Evolutionary conservation across 1,140 invertebrate species (phyloP).

Genomic region (Phymastichus coffea): DNA sequence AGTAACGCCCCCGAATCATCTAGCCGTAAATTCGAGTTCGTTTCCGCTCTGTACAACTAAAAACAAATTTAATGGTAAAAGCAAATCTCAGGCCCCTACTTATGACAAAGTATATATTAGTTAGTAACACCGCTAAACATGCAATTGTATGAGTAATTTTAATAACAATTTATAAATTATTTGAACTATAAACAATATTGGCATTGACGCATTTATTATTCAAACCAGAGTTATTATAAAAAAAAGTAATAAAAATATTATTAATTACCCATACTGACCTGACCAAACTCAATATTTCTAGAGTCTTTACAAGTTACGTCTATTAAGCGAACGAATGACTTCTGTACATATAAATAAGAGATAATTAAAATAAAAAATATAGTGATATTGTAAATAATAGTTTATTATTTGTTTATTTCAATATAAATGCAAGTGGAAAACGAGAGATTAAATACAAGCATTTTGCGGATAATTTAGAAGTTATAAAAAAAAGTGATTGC

Average conservation of each 20-base stretch:
- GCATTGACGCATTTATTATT: neutral
- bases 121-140: neutral
- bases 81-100: no score
- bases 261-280: slow-evolving; percentile 54
- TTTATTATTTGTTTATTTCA: slow-evolving; percentile 21
- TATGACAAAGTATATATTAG: neutral
- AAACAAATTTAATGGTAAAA: no score
- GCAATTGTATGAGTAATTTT: neutral
- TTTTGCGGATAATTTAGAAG: slow-evolving; percentile 1
- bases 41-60: no score
- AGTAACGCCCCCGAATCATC: no score
- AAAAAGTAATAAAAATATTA: slow-evolving; percentile 19
- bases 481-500: neutral
- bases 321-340: slow-evolving; percentile 48
- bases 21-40: no score
- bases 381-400: slow-evolving; percentile 27
- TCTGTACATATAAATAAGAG: slow-evolving; percentile 32
- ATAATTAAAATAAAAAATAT: no score
- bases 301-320: slow-evolving; percentile 53
- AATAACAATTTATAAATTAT: neutral
- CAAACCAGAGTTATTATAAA: no score
- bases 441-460: neutral
- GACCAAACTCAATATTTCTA: slow-evolving; percentile 59
- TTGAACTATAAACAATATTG: neutral
- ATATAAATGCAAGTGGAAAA: neutral